Evolutionary conservation across 2,113 vertebrate species (phyloP).

Genomic region (Indicator maculatus): DNA sequence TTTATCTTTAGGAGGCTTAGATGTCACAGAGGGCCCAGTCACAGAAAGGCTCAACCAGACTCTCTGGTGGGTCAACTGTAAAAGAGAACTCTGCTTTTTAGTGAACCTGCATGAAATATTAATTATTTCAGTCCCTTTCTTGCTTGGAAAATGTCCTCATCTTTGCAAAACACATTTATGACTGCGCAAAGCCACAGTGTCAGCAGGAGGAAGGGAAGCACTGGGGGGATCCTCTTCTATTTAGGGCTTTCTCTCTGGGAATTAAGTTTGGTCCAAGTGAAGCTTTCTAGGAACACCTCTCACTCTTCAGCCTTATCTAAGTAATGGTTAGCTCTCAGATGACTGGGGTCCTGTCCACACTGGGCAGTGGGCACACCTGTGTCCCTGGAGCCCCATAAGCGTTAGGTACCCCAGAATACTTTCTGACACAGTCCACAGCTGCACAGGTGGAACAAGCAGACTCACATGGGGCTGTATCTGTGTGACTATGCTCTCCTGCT

Average conservation of each 20-base stretch:
- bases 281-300: neutral
- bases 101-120: neutral
- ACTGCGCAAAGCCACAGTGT: neutral
- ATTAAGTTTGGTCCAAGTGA: neutral
- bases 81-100: neutral
- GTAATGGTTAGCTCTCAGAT: neutral
- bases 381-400: neutral
- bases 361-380: rapidly evolving
- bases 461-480: rapidly evolving
- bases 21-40: neutral
- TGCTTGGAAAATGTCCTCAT: neutral
- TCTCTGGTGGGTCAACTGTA: neutral
- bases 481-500: neutral
- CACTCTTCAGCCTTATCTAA: neutral
- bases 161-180: neutral
- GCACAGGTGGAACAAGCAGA: neutral
- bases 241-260: neutral
- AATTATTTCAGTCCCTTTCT: neutral
- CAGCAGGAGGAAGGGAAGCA: neutral
- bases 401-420: rapidly evolving
- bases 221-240: rapidly evolving
- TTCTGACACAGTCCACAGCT: neutral
- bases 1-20: neutral
- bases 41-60: constrained; percentile 11
- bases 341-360: neutral